phyloP scores from a whole-genome alignment of 2,888 invertebrate genomes.

The Mechanitis messenoides region DNA sequence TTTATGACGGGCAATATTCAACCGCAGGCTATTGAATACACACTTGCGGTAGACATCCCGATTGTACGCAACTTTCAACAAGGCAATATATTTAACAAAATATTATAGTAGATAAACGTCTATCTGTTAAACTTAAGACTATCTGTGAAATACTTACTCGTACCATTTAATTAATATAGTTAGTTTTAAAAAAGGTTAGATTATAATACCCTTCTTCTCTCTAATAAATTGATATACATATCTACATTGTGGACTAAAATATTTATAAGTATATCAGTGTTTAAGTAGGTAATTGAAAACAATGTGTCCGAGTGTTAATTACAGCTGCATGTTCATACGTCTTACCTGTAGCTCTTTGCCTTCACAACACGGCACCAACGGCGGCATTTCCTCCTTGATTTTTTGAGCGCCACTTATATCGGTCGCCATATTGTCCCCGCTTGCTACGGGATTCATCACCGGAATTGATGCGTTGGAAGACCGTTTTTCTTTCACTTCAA shows the following conservation, averaged over 20 bases:
- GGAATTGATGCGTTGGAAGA: conserved; percentile 56
- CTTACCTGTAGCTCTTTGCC: conserved; percentile 59
- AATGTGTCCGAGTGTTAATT: too few species aligned
- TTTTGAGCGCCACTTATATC: conserved; percentile 55
- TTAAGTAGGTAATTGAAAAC: too few species aligned
- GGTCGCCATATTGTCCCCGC: conserved; percentile 63
- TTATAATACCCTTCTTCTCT: too few species aligned
- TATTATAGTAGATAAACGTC: too few species aligned
- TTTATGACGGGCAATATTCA: conserved; percentile 9
- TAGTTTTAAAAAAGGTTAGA: too few species aligned
- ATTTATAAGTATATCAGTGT: too few species aligned
- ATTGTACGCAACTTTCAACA: background rate
- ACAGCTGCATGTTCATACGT: background rate
- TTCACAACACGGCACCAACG: conserved; percentile 66
- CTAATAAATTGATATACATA: too few species aligned
- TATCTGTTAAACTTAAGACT: too few species aligned
- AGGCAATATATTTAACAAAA: background rate
- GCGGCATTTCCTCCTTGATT: conserved; percentile 58
- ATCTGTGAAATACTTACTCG: too few species aligned
- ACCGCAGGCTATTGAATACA: conserved; percentile 1
- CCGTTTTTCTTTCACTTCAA: conserved; percentile 58
- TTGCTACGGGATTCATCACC: conserved; percentile 66
- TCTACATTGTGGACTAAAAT: too few species aligned
- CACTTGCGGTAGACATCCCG: background rate
- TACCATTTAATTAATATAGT: too few species aligned